These are phyloP conservation scores for Planiliza haematocheilus DNA, from an alignment of 2,113 vertebrate species.

Conservation along the genomic window DNA sequence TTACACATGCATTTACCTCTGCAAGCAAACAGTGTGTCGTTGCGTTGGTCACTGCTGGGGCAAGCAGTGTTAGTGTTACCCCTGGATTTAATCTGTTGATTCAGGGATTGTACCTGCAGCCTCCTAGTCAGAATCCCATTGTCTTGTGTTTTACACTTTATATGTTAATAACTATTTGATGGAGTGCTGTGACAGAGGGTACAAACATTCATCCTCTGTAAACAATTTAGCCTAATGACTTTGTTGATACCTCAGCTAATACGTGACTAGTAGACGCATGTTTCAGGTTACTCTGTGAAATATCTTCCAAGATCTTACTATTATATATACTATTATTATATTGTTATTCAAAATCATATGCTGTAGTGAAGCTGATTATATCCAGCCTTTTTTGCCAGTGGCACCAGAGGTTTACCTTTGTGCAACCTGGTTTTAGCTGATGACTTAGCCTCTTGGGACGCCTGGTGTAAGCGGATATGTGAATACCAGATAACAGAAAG, in stretches of 20 bases:
- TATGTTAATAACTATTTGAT: slow-evolving; percentile 10
- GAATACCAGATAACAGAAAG: no score
- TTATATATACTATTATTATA: no score
- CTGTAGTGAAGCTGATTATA: no score
- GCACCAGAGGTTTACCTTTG: no score
- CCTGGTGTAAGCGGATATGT: no score
- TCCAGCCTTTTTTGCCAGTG: no score
- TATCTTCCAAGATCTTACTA: background rate
- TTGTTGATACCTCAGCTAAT: slow-evolving; percentile 1
- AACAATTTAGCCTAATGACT: slow-evolving; percentile 13
- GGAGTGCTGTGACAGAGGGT: slow-evolving; percentile 4
- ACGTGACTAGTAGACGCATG: no score
- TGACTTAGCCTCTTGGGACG: no score
- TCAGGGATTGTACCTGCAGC: background rate
- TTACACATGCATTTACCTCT: slow-evolving; percentile 9
- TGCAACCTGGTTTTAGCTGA: no score
- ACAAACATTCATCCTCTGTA: slow-evolving; percentile 7
- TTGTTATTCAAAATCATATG: no score
- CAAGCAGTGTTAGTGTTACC: background rate
- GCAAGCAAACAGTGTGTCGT: slow-evolving; percentile 14
- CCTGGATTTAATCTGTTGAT: slow-evolving; percentile 10
- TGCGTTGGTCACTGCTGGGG: slow-evolving; percentile 2
- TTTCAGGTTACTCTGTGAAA: no score
- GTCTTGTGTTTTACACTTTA: no score
- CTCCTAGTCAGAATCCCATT: background rate